These are phyloP conservation scores for Serilophus lunatus DNA, from an alignment of 2,113 vertebrate species.

Conservation along the genomic window DNA sequence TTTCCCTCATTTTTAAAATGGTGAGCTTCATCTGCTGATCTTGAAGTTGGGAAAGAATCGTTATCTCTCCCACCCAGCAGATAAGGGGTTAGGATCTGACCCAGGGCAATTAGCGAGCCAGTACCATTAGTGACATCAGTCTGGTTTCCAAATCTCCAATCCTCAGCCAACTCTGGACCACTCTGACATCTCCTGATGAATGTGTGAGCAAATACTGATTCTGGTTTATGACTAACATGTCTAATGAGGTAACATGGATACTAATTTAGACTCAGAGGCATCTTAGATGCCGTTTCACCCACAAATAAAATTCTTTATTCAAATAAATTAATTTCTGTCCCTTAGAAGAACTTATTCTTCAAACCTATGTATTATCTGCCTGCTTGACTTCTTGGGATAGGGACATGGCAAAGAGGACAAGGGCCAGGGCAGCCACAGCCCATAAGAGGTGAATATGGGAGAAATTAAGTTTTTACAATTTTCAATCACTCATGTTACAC, in stretches of 20 bases:
- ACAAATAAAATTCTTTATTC: neutral
- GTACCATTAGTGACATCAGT: neutral
- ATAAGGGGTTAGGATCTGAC: neutral
- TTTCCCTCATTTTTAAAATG: neutral
- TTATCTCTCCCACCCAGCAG: neutral
- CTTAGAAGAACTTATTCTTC: neutral
- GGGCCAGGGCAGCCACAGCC: neutral
- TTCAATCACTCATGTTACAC: neutral
- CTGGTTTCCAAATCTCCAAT: neutral
- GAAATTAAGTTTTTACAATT: neutral
- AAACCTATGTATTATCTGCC: neutral
- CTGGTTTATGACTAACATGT: neutral
- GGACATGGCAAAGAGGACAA: neutral
- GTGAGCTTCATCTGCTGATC: neutral
- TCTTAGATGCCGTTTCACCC: neutral
- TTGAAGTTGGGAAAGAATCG: neutral
- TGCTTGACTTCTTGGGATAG: neutral
- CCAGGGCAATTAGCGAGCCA: neutral
- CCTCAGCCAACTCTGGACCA: neutral
- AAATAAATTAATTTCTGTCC: neutral
- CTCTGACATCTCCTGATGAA: neutral
- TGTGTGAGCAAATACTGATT: neutral
- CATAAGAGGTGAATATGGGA: neutral
- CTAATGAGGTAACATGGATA: neutral
- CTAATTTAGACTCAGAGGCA: neutral